Percentiles rank a stretch among this genome's conserved stretches.
phyloP scores from a whole-genome alignment of 2,888 invertebrate species.

The Syrista parreyssii region DNA sequence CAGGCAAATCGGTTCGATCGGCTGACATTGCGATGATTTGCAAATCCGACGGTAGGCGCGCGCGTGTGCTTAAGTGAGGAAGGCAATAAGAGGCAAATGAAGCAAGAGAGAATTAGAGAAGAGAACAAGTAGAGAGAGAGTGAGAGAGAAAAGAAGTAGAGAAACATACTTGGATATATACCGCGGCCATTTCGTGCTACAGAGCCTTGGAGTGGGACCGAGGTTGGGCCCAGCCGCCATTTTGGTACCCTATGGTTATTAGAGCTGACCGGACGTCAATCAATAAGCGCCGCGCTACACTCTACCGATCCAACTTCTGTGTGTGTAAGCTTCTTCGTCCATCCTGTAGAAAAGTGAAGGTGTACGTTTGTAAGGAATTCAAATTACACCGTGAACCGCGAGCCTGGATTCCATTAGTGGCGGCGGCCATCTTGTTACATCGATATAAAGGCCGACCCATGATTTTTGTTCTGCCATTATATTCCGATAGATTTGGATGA shows the following conservation, averaged over 20 bases:
- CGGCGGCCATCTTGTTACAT: slow-evolving; percentile 9
- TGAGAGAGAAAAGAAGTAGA: not conserved
- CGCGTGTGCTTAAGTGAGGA: slow-evolving; percentile 22
- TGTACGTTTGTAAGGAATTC: slow-evolving; percentile 7
- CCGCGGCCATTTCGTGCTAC: slow-evolving; percentile 3
- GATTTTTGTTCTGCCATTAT: not conserved
- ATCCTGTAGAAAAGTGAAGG: slow-evolving; percentile 7
- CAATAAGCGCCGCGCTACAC: slow-evolving; percentile 2
- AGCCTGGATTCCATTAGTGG: not conserved
- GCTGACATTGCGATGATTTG: slow-evolving; percentile 10
- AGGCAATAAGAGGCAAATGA: not conserved
- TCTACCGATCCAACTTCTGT: not conserved
- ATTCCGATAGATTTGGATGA: not conserved
- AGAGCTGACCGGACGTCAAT: slow-evolving; percentile 12
- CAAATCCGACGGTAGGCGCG: slow-evolving; percentile 1
- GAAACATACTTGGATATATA: not conserved
- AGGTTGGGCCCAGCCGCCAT: slow-evolving; percentile 7
- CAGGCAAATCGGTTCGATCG: slow-evolving; percentile 1
- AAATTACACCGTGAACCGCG: slow-evolving; percentile 8
- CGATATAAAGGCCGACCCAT: not conserved
- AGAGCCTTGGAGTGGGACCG: not conserved
- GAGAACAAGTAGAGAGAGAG: not conserved
- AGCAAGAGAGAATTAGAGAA: not conserved
- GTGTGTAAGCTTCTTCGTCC: not conserved
- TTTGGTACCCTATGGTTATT: slow-evolving; percentile 14